phyloP scores from a whole-genome alignment of 2,113 vertebrate species.

The Pseudorasbora parva region DNA sequence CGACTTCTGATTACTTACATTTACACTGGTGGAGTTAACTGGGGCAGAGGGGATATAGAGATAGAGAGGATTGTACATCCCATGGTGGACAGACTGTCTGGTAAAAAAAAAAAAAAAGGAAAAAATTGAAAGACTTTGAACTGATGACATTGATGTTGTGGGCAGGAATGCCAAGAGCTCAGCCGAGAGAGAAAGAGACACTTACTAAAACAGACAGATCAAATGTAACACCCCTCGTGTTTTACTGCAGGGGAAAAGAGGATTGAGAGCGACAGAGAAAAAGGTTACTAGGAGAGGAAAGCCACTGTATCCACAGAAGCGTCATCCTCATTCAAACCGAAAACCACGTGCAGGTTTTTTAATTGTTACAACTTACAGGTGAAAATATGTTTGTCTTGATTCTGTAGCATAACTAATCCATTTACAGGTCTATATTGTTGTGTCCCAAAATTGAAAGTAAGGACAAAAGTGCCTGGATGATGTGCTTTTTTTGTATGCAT shows the following conservation, averaged over 20 bases:
- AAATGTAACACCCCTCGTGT: constrained; percentile 26
- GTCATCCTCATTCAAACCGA: neutral
- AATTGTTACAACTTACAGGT: neutral
- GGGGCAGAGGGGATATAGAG: constrained; percentile 24
- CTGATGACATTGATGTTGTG: constrained; percentile 20
- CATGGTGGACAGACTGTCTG: neutral
- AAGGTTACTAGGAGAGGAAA: neutral
- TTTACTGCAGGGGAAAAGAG: constrained; percentile 14
- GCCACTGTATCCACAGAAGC: neutral
- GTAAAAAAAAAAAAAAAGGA: constrained; percentile 3
- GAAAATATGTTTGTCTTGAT: neutral
- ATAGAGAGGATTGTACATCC: constrained; percentile 4
- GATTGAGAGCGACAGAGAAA: constrained; percentile 6
- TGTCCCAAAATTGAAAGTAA: too few relatives aligned
- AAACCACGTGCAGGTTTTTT: neutral
- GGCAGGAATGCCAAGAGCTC: constrained; percentile 4
- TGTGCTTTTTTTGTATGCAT: neutral
- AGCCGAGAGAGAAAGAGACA: neutral
- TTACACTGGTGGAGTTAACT: neutral
- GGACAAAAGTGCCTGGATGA: neutral
- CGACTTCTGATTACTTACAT: neutral
- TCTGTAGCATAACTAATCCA: neutral
- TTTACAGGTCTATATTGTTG: neutral
- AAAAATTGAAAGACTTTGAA: constrained; percentile 8
- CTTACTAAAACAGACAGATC: constrained; percentile 22